phyloP scores from a whole-genome alignment of 2,797 vertebrate species.

The Lindbergichthys nudifrons region DNA sequence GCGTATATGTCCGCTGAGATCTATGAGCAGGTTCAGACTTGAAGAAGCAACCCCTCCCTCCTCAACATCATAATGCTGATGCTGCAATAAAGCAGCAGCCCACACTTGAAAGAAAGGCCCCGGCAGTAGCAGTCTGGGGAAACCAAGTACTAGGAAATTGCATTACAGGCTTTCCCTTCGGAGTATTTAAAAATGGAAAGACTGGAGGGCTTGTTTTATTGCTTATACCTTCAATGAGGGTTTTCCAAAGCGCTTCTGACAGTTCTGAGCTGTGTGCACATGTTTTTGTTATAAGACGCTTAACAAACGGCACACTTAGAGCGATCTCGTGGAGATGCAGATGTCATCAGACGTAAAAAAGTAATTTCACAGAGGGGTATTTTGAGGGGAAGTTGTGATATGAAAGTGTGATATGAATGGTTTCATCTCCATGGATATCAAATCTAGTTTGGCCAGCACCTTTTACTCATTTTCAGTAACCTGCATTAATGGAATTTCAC shows the following conservation, averaged over 20 bases:
- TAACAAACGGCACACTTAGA: slow-evolving; percentile 29
- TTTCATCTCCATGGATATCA: slow-evolving; percentile 43
- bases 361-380: slow-evolving; percentile 32
- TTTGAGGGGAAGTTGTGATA: slow-evolving; percentile 48
- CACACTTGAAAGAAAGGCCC: slow-evolving; percentile 56
- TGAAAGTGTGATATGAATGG: slow-evolving; percentile 43
- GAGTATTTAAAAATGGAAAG: slow-evolving; percentile 81
- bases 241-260: slow-evolving; percentile 62
- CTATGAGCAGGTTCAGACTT: slow-evolving; percentile 54
- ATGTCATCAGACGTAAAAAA: slow-evolving; percentile 60
- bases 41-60: slow-evolving; percentile 31
- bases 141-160: slow-evolving; percentile 72
- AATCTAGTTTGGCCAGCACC: slow-evolving; percentile 11
- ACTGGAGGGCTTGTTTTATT: slow-evolving; percentile 62
- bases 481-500: slow-evolving; percentile 22
- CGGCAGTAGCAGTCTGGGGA: slow-evolving; percentile 59
- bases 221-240: slow-evolving; percentile 46
- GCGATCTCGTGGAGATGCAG: slow-evolving; percentile 40
- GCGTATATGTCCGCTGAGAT: slow-evolving; percentile 68
- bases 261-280: slow-evolving; percentile 51
- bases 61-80: slow-evolving; percentile 58
- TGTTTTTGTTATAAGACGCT: slow-evolving; percentile 58
- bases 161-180: slow-evolving; percentile 70
- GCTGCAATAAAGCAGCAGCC: slow-evolving; percentile 65
- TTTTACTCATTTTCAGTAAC: slow-evolving; percentile 23